Evolutionary conservation across 2,888 invertebrate species (phyloP).

Genomic region (Ametastegia equiseti): DNA sequence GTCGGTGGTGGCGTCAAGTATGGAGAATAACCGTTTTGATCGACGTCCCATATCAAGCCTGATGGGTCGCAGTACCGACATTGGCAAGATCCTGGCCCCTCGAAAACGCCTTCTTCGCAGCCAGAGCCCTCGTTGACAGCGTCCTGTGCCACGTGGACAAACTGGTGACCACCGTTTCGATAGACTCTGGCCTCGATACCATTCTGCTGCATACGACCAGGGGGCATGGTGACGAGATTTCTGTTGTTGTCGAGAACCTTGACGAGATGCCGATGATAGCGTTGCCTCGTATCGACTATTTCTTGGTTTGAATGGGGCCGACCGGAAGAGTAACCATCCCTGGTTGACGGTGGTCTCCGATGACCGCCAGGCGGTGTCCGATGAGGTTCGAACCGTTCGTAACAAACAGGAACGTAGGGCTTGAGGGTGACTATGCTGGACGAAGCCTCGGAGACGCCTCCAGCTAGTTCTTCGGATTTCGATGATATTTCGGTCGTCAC

Average conservation of each 20-base stretch:
- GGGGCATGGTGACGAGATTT: conserved; percentile 64
- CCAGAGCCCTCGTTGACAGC: conserved; percentile 53
- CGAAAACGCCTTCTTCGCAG: conserved; percentile 64
- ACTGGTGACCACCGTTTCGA: conserved; percentile 57
- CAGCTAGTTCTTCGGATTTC: conserved; percentile 51
- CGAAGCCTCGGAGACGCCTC: conserved; percentile 59
- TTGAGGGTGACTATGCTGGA: conserved; percentile 72
- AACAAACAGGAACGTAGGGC: conserved; percentile 76
- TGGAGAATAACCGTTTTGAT: conserved; percentile 79
- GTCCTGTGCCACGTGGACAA: conserved; percentile 58
- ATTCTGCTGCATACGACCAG: conserved; percentile 33
- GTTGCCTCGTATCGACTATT: conserved; percentile 78
- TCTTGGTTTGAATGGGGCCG: conserved; percentile 74
- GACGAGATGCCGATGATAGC: conserved; percentile 76
- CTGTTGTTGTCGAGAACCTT: conserved; percentile 77
- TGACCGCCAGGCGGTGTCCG: conserved; percentile 52
- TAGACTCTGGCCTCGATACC: conserved; percentile 59
- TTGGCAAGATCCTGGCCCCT: conserved; percentile 74
- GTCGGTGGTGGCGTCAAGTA: conserved; percentile 76
- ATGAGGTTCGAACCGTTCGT: conserved; percentile 65
- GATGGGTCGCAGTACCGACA: conserved; percentile 88
- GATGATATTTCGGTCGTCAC: conserved; percentile 56
- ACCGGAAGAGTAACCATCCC: conserved; percentile 64
- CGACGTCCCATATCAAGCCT: conserved; percentile 86
- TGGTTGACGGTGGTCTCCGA: conserved; percentile 62